Evolutionary conservation across 2,797 vertebrate genomes (phyloP).

Genomic region (Leptoclinus maculatus): DNA sequence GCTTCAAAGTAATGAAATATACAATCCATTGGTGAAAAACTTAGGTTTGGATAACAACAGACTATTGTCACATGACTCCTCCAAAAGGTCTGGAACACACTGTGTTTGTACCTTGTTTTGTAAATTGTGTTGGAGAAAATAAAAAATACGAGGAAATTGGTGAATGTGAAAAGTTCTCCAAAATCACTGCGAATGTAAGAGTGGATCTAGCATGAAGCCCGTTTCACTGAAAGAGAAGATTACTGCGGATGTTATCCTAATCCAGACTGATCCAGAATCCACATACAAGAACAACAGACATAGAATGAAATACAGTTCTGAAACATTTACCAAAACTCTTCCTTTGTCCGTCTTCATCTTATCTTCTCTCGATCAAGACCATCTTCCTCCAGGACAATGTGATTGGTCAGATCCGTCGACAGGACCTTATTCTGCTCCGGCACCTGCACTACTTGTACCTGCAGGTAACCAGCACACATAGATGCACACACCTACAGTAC

Average conservation of each 20-base stretch:
- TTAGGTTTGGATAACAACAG: too few relatives aligned
- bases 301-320: neutral
- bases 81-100: too few relatives aligned
- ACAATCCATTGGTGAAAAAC: too few relatives aligned
- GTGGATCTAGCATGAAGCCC: neutral
- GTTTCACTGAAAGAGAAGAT: neutral
- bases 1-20: too few relatives aligned
- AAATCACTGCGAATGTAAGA: too few relatives aligned
- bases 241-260: neutral
- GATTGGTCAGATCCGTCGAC: constrained; percentile 86
- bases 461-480: constrained; percentile 72
- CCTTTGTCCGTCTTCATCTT: neutral
- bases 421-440: constrained; percentile 81
- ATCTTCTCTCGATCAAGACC: constrained; percentile 79
- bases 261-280: neutral
- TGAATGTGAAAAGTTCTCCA: too few relatives aligned
- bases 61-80: too few relatives aligned
- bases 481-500: neutral
- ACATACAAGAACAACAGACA: neutral
- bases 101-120: too few relatives aligned
- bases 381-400: constrained; percentile 93
- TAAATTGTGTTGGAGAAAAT: too few relatives aligned
- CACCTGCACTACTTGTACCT: constrained; percentile 90
- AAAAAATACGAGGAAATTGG: too few relatives aligned
- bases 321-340: neutral